Evolutionary conservation across 2,113 vertebrate genomes (phyloP).

Genomic region (Rhea pennata): DNA sequence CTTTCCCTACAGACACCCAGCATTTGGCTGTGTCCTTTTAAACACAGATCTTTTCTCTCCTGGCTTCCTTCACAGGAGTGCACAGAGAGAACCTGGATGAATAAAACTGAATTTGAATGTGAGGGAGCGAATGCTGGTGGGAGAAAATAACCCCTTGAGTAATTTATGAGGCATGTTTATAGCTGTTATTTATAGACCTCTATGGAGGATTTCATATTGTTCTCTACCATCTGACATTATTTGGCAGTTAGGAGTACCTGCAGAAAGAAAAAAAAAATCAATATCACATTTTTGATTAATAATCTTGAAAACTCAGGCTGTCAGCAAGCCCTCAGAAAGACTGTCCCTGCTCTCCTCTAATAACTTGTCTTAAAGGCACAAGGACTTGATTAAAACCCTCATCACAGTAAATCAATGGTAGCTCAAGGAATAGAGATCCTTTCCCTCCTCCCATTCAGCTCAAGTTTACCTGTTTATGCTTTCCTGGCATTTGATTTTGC

Average conservation of each 20-base stretch:
- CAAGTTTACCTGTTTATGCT: background rate
- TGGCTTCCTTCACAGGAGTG: background rate
- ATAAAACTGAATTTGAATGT: background rate
- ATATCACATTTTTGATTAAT: background rate
- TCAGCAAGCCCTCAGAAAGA: slow-evolving; percentile 2
- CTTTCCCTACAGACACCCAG: background rate
- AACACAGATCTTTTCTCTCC: background rate
- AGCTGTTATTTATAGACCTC: slow-evolving; percentile 35
- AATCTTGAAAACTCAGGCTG: background rate
- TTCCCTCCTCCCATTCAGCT: background rate
- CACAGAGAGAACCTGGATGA: background rate
- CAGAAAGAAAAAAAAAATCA: background rate
- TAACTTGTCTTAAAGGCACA: slow-evolving; percentile 20
- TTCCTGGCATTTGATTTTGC: background rate
- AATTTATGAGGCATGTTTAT: background rate
- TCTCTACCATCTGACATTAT: background rate
- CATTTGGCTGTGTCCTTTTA: no score
- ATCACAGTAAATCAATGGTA: background rate
- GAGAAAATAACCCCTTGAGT: background rate
- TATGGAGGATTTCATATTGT: background rate
- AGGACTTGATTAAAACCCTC: slow-evolving; percentile 30
- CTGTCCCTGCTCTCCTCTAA: background rate
- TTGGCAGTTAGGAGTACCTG: background rate
- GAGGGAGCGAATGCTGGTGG: background rate
- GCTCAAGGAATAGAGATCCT: background rate